Evolutionary conservation across 2,113 vertebrate species (phyloP), one percentile per base, ranked within the genome.

Genomic region (Microcebus griseorufus): DNA sequence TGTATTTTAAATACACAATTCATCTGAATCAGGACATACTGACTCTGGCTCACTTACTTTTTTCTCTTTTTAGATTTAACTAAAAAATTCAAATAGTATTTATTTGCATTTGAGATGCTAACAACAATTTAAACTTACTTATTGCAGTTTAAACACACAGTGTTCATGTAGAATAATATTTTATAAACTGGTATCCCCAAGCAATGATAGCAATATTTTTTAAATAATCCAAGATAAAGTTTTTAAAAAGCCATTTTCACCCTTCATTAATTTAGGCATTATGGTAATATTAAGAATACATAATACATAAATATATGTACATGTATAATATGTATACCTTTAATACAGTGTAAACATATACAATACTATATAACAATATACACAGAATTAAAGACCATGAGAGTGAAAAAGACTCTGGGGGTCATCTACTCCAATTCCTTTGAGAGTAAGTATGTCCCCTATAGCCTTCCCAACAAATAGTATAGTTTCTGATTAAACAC

Each of bases 61-160:
- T 88, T 75, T 83, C 45, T 88, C 72, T 90, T 88, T 48, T 89
- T n/a, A 89, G 62, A 58, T 90, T 86, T 81, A 88, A 81, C 51
- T 53, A 82, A 64, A 45, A 86, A 62, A 80, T 65, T 72, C 17
- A 96, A 88, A 58, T 51, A 48, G 29, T 73, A 86, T 34, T 85
- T 73, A 90, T 90, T 86, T 90, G 45, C n/a, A 65, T 25, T 65
- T 65, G 64, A 90, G 62, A 73, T 90, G n/a, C 42, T 72, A 90
- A 85, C 23, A 80, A 62, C 73, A 87, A 70, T 48, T 87, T 90
- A 79, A 84, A 72, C 32, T 70, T 64, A 10, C 64, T 73, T 81
- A 81, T n/a, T 86, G 34, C 20, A 32, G 13, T 90, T 90, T 79
- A 86, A 94, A 58, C 10, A 48, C 29, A 62, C 9, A 27, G 29